phyloP scores from a whole-genome alignment of 2,888 invertebrate genomes.

The Lucinisca nassula region DNA sequence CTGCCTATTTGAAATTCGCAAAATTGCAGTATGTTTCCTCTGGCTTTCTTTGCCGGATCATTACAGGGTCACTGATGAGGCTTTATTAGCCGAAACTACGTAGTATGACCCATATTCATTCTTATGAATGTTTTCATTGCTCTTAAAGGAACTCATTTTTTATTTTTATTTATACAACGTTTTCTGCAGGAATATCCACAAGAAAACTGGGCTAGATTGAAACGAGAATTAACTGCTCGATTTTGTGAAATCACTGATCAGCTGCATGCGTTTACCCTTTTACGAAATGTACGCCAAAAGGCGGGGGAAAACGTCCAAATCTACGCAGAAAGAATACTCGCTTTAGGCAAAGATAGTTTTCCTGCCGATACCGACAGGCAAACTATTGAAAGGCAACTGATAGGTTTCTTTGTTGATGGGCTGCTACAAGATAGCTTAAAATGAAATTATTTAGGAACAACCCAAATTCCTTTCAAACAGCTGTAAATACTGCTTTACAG shows the following conservation, averaged over 20 bases:
- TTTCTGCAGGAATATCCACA: neutral
- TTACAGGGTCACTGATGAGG: too few species aligned
- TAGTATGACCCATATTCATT: too few species aligned
- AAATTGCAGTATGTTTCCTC: too few species aligned
- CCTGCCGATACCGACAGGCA: neutral
- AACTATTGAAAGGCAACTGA: constrained; percentile 18
- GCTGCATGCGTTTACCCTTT: constrained; percentile 9
- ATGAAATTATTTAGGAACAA: constrained; percentile 21
- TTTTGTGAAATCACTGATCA: constrained; percentile 22
- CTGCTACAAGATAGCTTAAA: constrained; percentile 2
- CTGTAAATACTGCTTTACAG: neutral
- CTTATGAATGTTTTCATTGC: too few species aligned
- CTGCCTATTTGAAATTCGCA: too few species aligned
- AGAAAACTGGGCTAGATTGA: neutral
- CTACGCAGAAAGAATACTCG: constrained; percentile 10
- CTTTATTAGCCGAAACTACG: too few species aligned
- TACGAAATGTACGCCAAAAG: constrained; percentile 7
- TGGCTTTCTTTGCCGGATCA: too few species aligned
- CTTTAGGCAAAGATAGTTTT: neutral
- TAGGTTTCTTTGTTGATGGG: constrained; percentile 25
- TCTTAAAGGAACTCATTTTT: too few species aligned
- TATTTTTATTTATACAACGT: constrained; percentile 24
- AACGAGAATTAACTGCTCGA: neutral
- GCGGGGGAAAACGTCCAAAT: constrained; percentile 4
- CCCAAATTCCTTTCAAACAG: constrained; percentile 12